Evolutionary conservation across 2,797 vertebrate genomes (phyloP).

Genomic region (Podarcis lilfordi): DNA sequence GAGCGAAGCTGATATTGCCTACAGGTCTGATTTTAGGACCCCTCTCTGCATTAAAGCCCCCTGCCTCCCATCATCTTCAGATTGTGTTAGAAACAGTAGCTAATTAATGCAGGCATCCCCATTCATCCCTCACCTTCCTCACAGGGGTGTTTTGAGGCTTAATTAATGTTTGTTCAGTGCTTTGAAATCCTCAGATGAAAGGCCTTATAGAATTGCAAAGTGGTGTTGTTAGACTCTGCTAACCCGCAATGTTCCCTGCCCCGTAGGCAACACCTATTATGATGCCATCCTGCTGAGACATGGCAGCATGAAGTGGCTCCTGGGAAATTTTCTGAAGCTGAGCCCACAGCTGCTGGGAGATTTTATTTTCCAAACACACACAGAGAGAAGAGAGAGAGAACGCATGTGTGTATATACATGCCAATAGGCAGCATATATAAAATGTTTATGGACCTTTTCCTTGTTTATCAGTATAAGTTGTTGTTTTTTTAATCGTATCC

Average conservation of each 20-base stretch:
- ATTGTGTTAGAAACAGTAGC: background rate
- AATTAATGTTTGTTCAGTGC: conserved; percentile 32
- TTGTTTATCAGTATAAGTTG: background rate
- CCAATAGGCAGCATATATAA: background rate
- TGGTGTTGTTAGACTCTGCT: background rate
- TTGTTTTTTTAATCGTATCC: background rate
- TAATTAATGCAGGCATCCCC: conserved; percentile 29
- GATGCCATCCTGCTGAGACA: conserved; percentile 31
- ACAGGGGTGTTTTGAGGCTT: conserved; percentile 5
- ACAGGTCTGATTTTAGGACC: background rate
- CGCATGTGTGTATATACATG: background rate
- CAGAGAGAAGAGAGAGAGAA: background rate
- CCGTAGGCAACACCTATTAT: conserved; percentile 25
- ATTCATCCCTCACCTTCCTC: conserved; percentile 17
- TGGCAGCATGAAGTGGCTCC: conserved; percentile 4
- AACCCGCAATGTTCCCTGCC: conserved; percentile 24
- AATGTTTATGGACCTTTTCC: background rate
- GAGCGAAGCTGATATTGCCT: background rate
- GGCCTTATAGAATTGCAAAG: conserved; percentile 36
- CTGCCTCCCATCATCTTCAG: background rate
- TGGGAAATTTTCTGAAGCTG: conserved; percentile 17
- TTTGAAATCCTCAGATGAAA: conserved; percentile 45
- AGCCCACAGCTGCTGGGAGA: background rate
- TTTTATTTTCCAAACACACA: background rate
- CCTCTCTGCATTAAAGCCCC: background rate